A percentile compares a stretch with the other conserved stretches of the same genome.
Conservation (phyloP, 2,888 invertebrate genomes). For the Drymonia ruficornis region DNA sequence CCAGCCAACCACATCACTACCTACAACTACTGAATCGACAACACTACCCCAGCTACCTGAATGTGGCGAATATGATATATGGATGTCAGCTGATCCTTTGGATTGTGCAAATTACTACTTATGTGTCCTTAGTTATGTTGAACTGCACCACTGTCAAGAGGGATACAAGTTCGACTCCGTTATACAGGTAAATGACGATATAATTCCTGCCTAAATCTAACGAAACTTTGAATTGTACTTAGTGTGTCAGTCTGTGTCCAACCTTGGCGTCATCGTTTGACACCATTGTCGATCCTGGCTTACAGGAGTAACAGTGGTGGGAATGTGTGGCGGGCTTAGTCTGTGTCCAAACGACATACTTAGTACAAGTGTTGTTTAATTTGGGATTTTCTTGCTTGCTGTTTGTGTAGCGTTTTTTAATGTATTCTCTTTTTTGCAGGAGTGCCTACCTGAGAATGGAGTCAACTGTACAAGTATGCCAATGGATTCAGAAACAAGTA, state of each 20-base stretch:
- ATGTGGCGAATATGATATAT: not conserved
- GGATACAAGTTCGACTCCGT: not conserved
- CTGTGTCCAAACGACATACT: no score
- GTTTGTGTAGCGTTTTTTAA: not conserved
- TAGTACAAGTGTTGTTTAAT: not conserved
- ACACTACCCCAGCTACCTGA: not conserved
- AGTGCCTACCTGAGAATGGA: not conserved
- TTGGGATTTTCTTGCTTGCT: no score
- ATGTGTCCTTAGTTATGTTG: not conserved
- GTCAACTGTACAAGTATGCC: not conserved
- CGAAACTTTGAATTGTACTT: no score
- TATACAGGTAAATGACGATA: not conserved
- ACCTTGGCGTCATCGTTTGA: no score
- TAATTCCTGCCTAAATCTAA: no score
- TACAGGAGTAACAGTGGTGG: no score
- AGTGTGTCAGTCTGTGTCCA: no score
- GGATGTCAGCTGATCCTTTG: not conserved
- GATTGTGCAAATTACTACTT: slow-evolving; percentile 7
- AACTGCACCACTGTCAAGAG: not conserved
- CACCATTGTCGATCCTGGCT: no score
- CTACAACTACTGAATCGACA: slow-evolving; percentile 6
- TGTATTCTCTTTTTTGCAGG: not conserved
- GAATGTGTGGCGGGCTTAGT: no score
- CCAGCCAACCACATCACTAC: not conserved
- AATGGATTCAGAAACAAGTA: not conserved